Evolutionary conservation across 2,797 vertebrate genomes (phyloP), one percentile per base, ranked within the genome.

Genomic region (Artibeus lituratus): DNA sequence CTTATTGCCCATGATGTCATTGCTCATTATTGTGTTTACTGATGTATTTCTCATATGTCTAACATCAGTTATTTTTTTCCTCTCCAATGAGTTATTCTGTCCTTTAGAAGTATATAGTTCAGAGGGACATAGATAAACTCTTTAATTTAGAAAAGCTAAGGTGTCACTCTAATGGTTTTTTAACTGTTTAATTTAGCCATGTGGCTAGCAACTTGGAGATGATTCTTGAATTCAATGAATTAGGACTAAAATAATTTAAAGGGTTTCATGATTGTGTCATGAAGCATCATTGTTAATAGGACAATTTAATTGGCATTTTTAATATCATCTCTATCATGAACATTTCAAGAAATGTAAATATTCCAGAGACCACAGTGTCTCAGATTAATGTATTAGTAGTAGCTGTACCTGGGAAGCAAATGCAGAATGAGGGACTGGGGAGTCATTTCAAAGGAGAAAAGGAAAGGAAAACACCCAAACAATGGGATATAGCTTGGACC

Each of bases 1-100:
- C 94, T 95, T 94, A 92, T 87, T 94, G 80, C 77, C 76, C 47
- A 67, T 97, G 95, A 95, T 96, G 94, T 95, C 96, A 97, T 95
- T 82, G 53, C 11, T 96, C 69, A 72, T 94, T 96, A 93, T 94
- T 87, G 37, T 92, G 53, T 96, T 96, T 97, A 89, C 87, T 96
- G 94, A 96, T 97, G 94, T 97, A 97, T 97, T 97, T 95, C 49
- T 94, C 21, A 32, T 73, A 93, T 53, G 42, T 44, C 53, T 65
- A 94, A 74, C 9, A 29, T 86, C 92, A 92, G 42, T 73, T 90
- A 81, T 65, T 73, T 82, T 44, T 39, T 15, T n/a, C n/a, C 12
- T n/a, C 32, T 83, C 94, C 74, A 49, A 16, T 62, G 88, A 94
- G 53, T 72, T 24, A 84, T 62, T 91, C 24, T 89, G 47, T 95